phyloP scores from a whole-genome alignment of 2,797 vertebrate genomes.

The Helicolenus hilgendorfi region DNA sequence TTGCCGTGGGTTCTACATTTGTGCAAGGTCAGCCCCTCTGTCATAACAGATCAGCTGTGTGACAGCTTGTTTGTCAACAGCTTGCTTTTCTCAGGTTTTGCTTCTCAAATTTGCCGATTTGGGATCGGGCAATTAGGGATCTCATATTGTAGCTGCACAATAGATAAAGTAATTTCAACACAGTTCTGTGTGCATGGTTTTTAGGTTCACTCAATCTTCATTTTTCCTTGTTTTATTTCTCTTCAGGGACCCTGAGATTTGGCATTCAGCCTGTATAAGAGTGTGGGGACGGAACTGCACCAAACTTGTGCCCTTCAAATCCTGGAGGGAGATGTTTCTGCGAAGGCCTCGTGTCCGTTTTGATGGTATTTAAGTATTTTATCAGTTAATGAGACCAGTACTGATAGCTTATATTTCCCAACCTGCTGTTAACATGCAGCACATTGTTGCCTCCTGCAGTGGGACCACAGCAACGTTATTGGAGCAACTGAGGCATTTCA shows the following conservation, averaged over 20 bases:
- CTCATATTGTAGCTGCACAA: neutral
- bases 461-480: neutral
- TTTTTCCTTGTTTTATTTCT: conserved; percentile 23
- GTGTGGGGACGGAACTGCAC: conserved; percentile 97
- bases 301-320: conserved; percentile 93
- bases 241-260: conserved; percentile 97
- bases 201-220: neutral
- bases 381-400: neutral
- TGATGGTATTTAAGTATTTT: conserved; percentile 91
- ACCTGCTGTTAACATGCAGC: neutral
- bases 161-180: neutral
- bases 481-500: neutral
- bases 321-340: conserved; percentile 99
- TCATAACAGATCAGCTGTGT: neutral
- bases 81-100: neutral
- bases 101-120: neutral
- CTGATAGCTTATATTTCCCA: neutral
- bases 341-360: conserved; percentile 96
- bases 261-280: conserved; percentile 96
- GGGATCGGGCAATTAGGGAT: neutral
- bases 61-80: neutral
- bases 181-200: neutral
- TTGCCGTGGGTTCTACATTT: conserved; percentile 98
- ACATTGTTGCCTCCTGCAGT: neutral
- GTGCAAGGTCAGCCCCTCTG: conserved; percentile 92